Conservation (phyloP, 2,113 vertebrate species). For the Oryzias celebensis region DNA sequence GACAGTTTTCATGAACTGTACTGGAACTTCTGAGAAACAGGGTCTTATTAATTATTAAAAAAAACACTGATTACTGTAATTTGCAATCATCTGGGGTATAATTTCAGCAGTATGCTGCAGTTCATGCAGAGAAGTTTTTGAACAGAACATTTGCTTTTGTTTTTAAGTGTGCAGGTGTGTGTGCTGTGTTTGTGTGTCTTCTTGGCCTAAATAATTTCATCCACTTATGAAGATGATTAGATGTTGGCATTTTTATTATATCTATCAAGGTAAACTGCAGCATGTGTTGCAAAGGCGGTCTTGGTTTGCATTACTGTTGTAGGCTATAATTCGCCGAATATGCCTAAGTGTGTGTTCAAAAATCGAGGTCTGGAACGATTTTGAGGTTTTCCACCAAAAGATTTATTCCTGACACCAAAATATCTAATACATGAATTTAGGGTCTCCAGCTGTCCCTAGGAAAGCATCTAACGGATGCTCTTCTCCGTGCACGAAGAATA, state of each 20-base stretch:
- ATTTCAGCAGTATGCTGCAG: conserved; percentile 29
- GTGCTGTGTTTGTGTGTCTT: background rate
- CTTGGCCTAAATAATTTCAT: conserved; percentile 15
- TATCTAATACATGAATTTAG: too few species aligned
- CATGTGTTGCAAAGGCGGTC: conserved; percentile 1
- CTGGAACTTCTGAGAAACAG: conserved; percentile 20
- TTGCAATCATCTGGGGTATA: conserved; percentile 44
- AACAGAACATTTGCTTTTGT: conserved; percentile 8
- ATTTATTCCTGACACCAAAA: too few species aligned
- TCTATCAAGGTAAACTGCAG: conserved; percentile 12
- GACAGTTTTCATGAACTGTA: background rate
- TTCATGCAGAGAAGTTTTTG: conserved; percentile 23
- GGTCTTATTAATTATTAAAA: conserved; percentile 36
- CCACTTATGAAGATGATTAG: conserved; percentile 26
- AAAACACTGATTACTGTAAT: conserved; percentile 45
- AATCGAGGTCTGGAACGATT: too few species aligned
- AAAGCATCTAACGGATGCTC: too few species aligned
- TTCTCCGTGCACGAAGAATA: too few species aligned
- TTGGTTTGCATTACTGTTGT: background rate
- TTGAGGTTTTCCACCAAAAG: too few species aligned
- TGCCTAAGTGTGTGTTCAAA: too few species aligned
- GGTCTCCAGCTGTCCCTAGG: too few species aligned
- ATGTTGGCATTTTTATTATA: background rate
- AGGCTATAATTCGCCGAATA: too few species aligned
- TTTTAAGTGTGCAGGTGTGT: background rate